Evolutionary conservation across 2,797 vertebrate genomes (phyloP).

Genomic region (Sternotherus odoratus): DNA sequence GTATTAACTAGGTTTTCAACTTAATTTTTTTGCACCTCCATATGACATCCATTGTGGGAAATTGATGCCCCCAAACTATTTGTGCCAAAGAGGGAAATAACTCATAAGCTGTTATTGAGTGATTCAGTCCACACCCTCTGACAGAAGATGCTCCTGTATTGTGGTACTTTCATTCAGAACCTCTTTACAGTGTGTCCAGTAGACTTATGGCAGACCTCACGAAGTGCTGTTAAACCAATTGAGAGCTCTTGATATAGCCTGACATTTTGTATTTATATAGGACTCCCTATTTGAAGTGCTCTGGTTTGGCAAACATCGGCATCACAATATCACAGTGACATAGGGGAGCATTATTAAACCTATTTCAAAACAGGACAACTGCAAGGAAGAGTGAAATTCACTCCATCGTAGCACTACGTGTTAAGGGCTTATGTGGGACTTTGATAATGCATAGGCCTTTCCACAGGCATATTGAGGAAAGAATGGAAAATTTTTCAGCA

Average conservation of each 20-base stretch:
- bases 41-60: conserved; percentile 15
- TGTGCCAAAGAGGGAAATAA: neutral
- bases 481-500: neutral
- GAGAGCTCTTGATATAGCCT: neutral
- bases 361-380: neutral
- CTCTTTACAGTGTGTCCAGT: neutral
- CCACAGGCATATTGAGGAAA: neutral
- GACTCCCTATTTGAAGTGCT: neutral
- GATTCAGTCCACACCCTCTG: fast-evolving
- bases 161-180: neutral
- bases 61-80: neutral
- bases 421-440: neutral
- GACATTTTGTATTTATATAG: neutral
- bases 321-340: neutral
- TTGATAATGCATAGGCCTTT: neutral
- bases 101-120: neutral
- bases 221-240: neutral
- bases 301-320: neutral
- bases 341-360: neutral
- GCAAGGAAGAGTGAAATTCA: neutral
- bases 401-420: neutral
- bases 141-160: neutral
- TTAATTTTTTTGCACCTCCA: conserved; percentile 53
- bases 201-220: neutral
- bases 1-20: conserved; percentile 63